These are phyloP conservation scores for Ethmia dodecea DNA, from an alignment of 2,888 invertebrate genomes.

Conservation along the genomic window DNA sequence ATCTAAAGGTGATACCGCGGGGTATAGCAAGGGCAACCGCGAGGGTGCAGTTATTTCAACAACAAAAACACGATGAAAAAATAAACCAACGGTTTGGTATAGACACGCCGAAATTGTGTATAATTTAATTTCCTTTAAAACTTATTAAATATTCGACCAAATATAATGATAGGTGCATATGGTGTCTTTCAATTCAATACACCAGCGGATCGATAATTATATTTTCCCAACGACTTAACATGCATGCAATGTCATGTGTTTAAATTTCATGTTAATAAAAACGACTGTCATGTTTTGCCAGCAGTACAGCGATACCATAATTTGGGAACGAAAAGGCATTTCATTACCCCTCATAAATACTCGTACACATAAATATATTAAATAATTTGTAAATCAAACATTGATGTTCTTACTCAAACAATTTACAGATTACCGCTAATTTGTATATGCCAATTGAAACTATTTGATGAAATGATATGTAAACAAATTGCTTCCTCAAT, in stretches of 20 bases:
- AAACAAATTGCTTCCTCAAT: background rate
- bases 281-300: too few relatives aligned
- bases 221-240: conserved; percentile 21
- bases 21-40: too few relatives aligned
- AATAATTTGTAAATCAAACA: too few relatives aligned
- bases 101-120: conserved; percentile 29
- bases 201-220: conserved; percentile 34
- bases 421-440: too few relatives aligned
- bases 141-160: conserved; percentile 43
- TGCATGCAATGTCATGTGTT: conserved; percentile 15
- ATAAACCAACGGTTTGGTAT: conserved; percentile 40
- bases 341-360: too few relatives aligned
- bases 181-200: conserved; percentile 45
- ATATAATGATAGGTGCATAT: conserved; percentile 51
- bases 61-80: conserved; percentile 29
- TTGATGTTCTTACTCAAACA: too few relatives aligned
- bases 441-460: too few relatives aligned
- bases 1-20: too few relatives aligned
- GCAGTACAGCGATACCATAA: too few relatives aligned
- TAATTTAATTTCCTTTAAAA: conserved; percentile 55
- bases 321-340: too few relatives aligned
- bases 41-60: conserved; percentile 25
- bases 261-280: conserved; percentile 11
- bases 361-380: too few relatives aligned
- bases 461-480: too few relatives aligned